Conservation (phyloP, 2,113 vertebrate genomes). For the Caranx melampygus region DNA sequence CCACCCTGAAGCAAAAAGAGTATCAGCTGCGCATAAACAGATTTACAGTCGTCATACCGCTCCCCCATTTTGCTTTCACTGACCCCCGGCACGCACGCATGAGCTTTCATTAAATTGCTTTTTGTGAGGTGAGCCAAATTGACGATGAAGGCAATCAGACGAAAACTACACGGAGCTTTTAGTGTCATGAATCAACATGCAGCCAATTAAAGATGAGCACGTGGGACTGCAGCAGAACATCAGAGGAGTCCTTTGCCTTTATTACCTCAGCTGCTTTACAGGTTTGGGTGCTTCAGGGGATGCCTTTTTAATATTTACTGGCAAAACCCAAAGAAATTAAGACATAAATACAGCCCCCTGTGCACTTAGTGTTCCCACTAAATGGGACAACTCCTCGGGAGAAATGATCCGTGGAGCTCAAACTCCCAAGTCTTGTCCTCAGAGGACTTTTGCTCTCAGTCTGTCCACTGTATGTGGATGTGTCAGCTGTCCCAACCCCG, state of each 20-base stretch:
- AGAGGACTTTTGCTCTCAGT: constrained; percentile 2
- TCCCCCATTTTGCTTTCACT: neutral
- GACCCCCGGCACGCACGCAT: constrained; percentile 3
- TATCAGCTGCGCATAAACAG: neutral
- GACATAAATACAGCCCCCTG: neutral
- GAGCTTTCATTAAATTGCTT: constrained; percentile 56
- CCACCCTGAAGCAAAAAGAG: constrained; percentile 10
- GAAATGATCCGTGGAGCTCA: neutral
- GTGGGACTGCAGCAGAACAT: neutral
- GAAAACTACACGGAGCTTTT: constrained; percentile 36
- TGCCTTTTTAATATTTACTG: constrained; percentile 11
- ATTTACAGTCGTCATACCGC: neutral
- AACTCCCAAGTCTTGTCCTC: neutral
- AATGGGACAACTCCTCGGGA: constrained; percentile 1
- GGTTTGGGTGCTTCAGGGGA: constrained; percentile 9
- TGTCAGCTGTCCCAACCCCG: constrained; percentile 11
- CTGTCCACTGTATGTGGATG: constrained; percentile 10
- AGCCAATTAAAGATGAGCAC: constrained; percentile 31
- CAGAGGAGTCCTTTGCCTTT: constrained; percentile 6
- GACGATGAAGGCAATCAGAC: constrained; percentile 61
- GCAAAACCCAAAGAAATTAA: constrained; percentile 22
- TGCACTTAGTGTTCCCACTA: constrained; percentile 3
- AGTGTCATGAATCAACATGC: constrained; percentile 24
- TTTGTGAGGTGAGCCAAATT: constrained; percentile 58
- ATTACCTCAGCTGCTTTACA: constrained; percentile 14